Conservation (phyloP, 2,888 invertebrate species). For the Torymus texanus region DNA sequence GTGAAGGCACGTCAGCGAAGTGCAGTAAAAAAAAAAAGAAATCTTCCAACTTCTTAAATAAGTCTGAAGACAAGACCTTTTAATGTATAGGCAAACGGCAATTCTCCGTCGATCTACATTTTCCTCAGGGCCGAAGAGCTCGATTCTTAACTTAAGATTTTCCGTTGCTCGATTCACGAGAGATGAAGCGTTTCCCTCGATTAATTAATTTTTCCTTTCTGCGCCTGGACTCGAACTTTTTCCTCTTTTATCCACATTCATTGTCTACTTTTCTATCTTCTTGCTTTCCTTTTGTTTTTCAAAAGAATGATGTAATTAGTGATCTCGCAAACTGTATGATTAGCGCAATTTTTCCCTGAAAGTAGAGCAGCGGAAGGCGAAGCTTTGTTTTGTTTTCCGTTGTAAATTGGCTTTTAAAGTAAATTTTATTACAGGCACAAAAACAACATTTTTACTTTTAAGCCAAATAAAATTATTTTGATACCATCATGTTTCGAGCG, state of each 20-base stretch:
- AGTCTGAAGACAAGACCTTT: conserved; percentile 11
- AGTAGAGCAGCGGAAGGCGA: too few relatives aligned
- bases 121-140: conserved; percentile 3
- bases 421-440: too few relatives aligned
- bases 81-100: conserved; percentile 24
- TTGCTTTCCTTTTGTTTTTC: background rate
- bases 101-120: conserved; percentile 6
- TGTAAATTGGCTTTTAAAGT: too few relatives aligned
- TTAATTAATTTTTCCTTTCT: conserved; percentile 9
- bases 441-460: too few relatives aligned
- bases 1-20: too few relatives aligned
- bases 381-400: too few relatives aligned
- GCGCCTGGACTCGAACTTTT: too few relatives aligned
- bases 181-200: conserved; percentile 10
- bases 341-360: too few relatives aligned
- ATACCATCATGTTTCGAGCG: too few relatives aligned
- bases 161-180: background rate
- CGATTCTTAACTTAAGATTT: background rate
- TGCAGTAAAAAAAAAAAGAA: background rate
- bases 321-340: background rate
- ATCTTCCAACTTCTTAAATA: background rate
- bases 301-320: background rate
- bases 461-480: too few relatives aligned
- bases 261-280: too few relatives aligned
- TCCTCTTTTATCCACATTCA: too few relatives aligned